Evolutionary conservation across 37 sponge, comb jelly and placozoan genomes (phyloP), one percentile per base, ranked within the genome.

Genomic region (Ephydatia muelleri): DNA sequence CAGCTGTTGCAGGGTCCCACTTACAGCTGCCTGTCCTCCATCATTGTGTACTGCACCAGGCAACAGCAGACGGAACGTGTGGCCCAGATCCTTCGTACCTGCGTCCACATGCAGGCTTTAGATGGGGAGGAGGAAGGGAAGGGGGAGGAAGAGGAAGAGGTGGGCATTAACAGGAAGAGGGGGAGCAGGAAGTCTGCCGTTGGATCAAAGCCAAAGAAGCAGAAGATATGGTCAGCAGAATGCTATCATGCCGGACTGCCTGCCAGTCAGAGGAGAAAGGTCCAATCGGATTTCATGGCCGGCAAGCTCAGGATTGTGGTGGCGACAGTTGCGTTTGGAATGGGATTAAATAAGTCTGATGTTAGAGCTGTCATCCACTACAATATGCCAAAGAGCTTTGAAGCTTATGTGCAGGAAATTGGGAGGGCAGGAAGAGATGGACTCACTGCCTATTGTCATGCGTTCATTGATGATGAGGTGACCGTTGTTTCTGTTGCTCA

Each of bases 371-470:
- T 98, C 23, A 86, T 98, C 70, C 99, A 98, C 78, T 95, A 98
- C 91, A 90, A 90, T 23, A 29, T 98, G 79, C 91, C 93, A 78
- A 98, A 98, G 86, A 92, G 95, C 16, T 76, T 98, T 76, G 99
- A 96, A 83, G 94, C 94, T 84, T 98, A 96, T 88, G 96, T 96
- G 85, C 99, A 98, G 84, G 99, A 98, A 84, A 94, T 91, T 72
- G 99, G 99, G 27, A 83, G 99, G 68, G 99, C 97, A 13, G 99
- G 99, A 0, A 87, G 99, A 43, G 97, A 98, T 37, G 97, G 99
- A 0, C 34, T 35, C 43, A 43, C 87, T 9, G 95, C 97, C 16
- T 88, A 91, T 72, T 98, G 99, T 76, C 99, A 96, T 82, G 93
- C 90, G 43, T 94, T 98, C 70, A 84, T 96, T 1, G 99, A 96